Evolutionary conservation across 2,888 invertebrate species (phyloP).

Genomic region (Dryocosmus kuriphilus): DNA sequence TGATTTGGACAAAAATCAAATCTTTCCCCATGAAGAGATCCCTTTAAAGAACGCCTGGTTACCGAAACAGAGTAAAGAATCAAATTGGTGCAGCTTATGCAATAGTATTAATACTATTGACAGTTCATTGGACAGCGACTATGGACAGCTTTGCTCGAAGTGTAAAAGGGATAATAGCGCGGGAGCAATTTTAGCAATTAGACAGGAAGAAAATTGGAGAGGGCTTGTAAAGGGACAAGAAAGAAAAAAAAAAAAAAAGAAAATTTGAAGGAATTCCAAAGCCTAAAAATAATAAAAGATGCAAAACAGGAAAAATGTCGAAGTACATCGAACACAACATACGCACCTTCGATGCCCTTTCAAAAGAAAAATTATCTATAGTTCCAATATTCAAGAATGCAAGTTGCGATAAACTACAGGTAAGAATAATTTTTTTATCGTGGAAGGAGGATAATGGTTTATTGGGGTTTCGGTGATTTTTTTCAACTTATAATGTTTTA

Average conservation of each 20-base stretch:
- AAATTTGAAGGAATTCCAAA: too few species aligned
- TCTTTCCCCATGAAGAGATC: too few species aligned
- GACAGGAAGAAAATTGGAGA: background rate
- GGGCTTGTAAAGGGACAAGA: background rate
- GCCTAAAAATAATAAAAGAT: background rate
- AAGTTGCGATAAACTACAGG: conserved; percentile 8
- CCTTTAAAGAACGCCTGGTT: too few species aligned
- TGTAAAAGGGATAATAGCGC: background rate
- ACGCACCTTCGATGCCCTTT: background rate
- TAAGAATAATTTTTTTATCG: background rate
- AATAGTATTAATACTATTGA: background rate
- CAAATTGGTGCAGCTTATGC: background rate
- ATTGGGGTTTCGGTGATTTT: too few species aligned
- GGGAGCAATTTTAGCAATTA: background rate
- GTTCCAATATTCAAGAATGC: background rate
- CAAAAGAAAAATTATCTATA: background rate
- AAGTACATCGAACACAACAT: background rate
- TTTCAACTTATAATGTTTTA: too few species aligned
- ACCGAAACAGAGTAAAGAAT: too few species aligned
- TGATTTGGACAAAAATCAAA: too few species aligned
- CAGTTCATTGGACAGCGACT: background rate
- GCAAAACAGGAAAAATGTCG: background rate
- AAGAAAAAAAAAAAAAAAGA: background rate
- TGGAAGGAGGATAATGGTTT: too few species aligned
- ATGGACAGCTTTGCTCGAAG: background rate